A percentile compares a stretch with the other conserved stretches of the same genome.
Conservation (phyloP, 30 jellyfish, hydroid and myxozoan genomes). For the Haliclystus octoradiatus region DNA sequence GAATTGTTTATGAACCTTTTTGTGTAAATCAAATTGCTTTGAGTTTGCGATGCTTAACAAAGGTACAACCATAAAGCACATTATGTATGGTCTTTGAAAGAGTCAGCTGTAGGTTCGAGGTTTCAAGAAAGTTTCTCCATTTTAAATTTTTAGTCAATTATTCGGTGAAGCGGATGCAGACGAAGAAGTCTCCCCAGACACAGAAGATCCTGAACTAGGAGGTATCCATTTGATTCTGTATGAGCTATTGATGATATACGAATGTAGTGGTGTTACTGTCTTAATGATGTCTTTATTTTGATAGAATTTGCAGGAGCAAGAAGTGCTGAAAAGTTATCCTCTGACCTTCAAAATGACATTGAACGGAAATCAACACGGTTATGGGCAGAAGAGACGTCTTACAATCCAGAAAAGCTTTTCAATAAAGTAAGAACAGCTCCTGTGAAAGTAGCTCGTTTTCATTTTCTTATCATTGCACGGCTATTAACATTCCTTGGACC, state of each 20-base stretch:
- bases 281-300: neutral
- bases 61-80: no score
- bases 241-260: neutral
- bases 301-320: constrained; percentile 12
- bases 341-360: constrained; percentile 31
- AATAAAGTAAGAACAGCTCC: constrained; percentile 44
- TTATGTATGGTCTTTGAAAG: no score
- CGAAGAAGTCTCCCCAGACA: constrained; percentile 94
- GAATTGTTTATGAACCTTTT: no score
- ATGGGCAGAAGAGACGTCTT: constrained; percentile 81
- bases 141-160: constrained; percentile 48
- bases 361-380: constrained; percentile 77
- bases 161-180: constrained; percentile 97
- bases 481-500: no score
- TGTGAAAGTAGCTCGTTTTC: no score
- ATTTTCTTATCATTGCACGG: no score
- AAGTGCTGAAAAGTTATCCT: constrained; percentile 14
- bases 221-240: constrained; percentile 1
- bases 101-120: no score
- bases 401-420: constrained; percentile 67
- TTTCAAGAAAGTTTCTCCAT: no score
- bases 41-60: no score
- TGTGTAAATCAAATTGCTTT: no score
- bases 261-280: neutral
- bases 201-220: constrained; percentile 89